Evolutionary conservation across 2,888 invertebrate genomes (phyloP), one percentile per base, ranked within the genome.

Genomic region (Volucella zonaria): DNA sequence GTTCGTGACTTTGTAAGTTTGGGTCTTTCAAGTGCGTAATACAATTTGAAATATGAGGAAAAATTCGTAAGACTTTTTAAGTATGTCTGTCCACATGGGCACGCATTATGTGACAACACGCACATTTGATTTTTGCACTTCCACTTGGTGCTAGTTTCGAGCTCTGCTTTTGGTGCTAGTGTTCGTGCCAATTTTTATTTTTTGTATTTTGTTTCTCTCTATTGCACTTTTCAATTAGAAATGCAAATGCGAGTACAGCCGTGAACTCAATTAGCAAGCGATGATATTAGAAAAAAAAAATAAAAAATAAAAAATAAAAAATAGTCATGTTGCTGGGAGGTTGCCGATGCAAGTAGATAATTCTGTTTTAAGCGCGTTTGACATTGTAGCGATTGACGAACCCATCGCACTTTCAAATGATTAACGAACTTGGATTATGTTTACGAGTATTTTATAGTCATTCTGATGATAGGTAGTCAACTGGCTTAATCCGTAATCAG

Each of bases 221-320:
- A 75, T 40, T 76, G 80, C 80, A 83, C 80, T 85, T 85, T 59
- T 85, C 81, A 85, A 85, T 81, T 81, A 77, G 85, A 85, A 85
- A 81, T 85, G 71, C 85, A 85, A 85, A 85, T 81, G 77, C 81
- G 85, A 85, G 59, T 59, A 64, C 76, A 81, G 73, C 85, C 85
- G 73, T 85, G 85, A 81, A 85, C 85, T 85, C 85, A 83, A 83
- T 83, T 83, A 80, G 75, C 42, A 79, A 62, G 52, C 67, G 83
- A 80, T 76, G 80, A 75, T 83, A 76, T 83, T 83, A 83, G 83
- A 83, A 54, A 79, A 23, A 23, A 23, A 54, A 79, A 31, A 31
- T 6, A 70, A 83, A 54, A 79, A 23, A 23, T 2, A 54, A 79
- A 31, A 31, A 31, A 70, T 51, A 70, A 80, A 74, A 83, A 54